Evolutionary conservation across 2,113 vertebrate genomes (phyloP).

Genomic region (Symphodus melops): DNA sequence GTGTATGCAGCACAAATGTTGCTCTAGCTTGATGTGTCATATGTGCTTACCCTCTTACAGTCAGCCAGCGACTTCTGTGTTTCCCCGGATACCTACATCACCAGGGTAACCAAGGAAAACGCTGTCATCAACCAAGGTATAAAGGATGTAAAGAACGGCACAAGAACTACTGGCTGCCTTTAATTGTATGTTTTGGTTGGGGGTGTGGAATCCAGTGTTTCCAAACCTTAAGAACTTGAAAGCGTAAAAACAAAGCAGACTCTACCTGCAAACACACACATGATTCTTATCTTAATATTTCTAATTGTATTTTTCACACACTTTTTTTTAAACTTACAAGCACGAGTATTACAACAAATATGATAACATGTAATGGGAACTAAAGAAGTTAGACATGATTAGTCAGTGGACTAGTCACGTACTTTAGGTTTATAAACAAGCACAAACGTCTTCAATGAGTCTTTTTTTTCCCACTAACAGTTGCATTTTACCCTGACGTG

Average conservation of each 20-base stretch:
- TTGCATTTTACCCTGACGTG: constrained; percentile 38
- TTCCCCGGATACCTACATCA: constrained; percentile 89
- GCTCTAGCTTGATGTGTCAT: constrained; percentile 56
- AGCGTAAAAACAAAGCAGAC: neutral
- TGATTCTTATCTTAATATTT: neutral
- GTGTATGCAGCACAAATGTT: constrained; percentile 6
- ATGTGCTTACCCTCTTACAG: constrained; percentile 70
- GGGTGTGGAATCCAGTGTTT: neutral
- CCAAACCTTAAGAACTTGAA: neutral
- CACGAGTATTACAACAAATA: neutral
- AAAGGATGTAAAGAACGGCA: neutral
- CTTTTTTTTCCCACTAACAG: constrained; percentile 27
- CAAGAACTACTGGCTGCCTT: neutral
- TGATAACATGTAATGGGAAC: no score
- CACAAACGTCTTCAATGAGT: constrained; percentile 17
- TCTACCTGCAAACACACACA: neutral
- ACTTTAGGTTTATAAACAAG: constrained; percentile 17
- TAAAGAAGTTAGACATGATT: neutral
- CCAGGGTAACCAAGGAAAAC: constrained; percentile 88
- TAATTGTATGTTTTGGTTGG: neutral
- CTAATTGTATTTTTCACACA: no score
- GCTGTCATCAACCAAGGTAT: constrained; percentile 89
- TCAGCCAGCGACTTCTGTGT: constrained; percentile 94
- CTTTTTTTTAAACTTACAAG: no score
- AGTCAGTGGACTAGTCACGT: neutral